Evolutionary conservation across 2,888 invertebrate genomes (phyloP), one percentile per base, ranked within the genome.

Genomic region (Drosophila kambysellisi): DNA sequence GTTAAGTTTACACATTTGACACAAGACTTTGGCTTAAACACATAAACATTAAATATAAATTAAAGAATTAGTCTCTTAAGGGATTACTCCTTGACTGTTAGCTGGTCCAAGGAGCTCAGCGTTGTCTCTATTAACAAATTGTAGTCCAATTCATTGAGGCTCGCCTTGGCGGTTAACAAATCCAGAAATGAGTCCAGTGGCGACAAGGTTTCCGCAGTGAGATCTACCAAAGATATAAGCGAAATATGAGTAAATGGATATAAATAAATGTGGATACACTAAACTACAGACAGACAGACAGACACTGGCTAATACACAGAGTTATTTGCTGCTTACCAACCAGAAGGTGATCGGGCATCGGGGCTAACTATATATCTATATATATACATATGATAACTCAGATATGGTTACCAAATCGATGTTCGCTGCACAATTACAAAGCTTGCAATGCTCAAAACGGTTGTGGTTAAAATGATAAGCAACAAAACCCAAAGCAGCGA

Each of bases 91-190:
- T 63, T 69, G 46, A 85, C 66, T 61, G 86, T 89, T 32, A 92
- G 80, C 52, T 91, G 89, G 32, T 93, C 92, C 86, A 93, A 88
- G 35, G 93, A 93, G 43, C 92, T 91, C 29, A 93, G 85, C 32
- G 97, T 97, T 17, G 97, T 97, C 93, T 97, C 97, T 82, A 97
- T 97, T 53, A 97, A 94, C 72, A 97, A 94, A 86, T 97, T 97
- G 92, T 97, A 97, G 93, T 97, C 97, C 83, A 97, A 93, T 91
- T 97, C 97, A 74, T 96, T 96, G 72, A 97, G 95, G 91, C 96
- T 97, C 17, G 97, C 97, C 94, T 97, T 97, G 9, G 97, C 97
- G 0, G 97, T 97, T 50, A 97, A 94, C 68, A 97, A 94, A 93
- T 97, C 97, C 70, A 97, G 94, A 92, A 97, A 97, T 7, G 97